Percentiles rank a stretch among this genome's conserved stretches.
Conservation (phyloP, 2,888 invertebrate genomes). For the Eurytoma adleriae region DNA sequence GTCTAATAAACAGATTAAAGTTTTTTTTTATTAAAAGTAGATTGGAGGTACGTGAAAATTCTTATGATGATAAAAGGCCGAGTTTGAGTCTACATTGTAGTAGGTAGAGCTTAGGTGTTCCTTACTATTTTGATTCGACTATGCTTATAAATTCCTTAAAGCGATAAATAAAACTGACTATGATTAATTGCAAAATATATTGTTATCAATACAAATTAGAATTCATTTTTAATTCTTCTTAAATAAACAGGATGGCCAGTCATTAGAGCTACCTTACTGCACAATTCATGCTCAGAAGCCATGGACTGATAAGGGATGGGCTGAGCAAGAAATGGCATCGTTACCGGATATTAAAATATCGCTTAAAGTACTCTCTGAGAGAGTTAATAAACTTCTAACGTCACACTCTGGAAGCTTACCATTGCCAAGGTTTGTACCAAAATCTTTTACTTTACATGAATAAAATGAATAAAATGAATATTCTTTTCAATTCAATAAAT, state of each 20-base stretch:
- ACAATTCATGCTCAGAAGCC: slow-evolving; percentile 81
- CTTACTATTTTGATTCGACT: slow-evolving; percentile 60
- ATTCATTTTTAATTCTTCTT: neutral
- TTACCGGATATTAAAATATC: slow-evolving; percentile 80
- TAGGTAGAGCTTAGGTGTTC: slow-evolving; percentile 68
- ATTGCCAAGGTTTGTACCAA: slow-evolving; percentile 81
- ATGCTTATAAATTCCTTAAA: slow-evolving; percentile 67
- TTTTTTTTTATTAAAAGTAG: slow-evolving; percentile 1
- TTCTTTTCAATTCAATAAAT: neutral
- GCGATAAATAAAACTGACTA: slow-evolving; percentile 61
- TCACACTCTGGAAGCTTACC: slow-evolving; percentile 88
- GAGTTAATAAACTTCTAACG: slow-evolving; percentile 83
- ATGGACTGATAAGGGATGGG: slow-evolving; percentile 84
- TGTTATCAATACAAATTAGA: neutral
- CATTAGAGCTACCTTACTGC: slow-evolving; percentile 81
- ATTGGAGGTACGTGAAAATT: slow-evolving; percentile 57
- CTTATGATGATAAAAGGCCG: slow-evolving; percentile 67
- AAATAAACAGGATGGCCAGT: slow-evolving; percentile 22
- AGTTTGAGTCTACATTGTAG: slow-evolving; percentile 67
- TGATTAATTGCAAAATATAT: neutral
- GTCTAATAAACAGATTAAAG: too few relatives aligned
- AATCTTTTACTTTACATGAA: neutral
- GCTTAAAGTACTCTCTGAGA: slow-evolving; percentile 81
- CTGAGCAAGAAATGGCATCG: slow-evolving; percentile 83
- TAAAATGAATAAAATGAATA: neutral